Evolutionary conservation across 1,140 invertebrate species (phyloP).

Genomic region (Halictus rubicundus): DNA sequence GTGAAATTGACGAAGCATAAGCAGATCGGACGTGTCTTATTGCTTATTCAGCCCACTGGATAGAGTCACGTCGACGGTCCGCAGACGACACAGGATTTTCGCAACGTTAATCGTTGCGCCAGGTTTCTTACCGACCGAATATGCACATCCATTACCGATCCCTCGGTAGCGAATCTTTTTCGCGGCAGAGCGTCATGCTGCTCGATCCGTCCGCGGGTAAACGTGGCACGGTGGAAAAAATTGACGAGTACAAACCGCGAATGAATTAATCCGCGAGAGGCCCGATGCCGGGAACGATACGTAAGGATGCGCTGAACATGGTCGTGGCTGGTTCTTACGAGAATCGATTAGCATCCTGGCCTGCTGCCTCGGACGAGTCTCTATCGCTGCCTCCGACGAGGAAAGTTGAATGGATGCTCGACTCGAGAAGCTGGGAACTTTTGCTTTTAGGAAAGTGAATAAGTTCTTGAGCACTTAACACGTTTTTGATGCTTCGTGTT

Average conservation of each 20-base stretch:
- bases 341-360: constrained; percentile 33
- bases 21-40: constrained; percentile 24
- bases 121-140: constrained; percentile 8
- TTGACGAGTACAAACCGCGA: constrained; percentile 23
- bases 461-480: background rate
- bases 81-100: constrained; percentile 35
- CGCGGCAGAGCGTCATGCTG: background rate
- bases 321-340: constrained; percentile 41
- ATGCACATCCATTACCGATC: constrained; percentile 37
- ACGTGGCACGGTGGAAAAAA: background rate
- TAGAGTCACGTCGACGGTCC: constrained; percentile 32
- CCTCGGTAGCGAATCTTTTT: background rate
- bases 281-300: constrained; percentile 15
- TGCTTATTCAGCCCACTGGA: constrained; percentile 22
- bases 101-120: constrained; percentile 47
- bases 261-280: constrained; percentile 32
- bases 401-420: background rate
- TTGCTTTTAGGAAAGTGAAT: constrained; percentile 3
- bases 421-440: background rate
- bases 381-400: background rate
- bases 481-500: no score
- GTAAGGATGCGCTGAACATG: constrained; percentile 23
- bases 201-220: background rate
- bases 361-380: background rate
- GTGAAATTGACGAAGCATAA: background rate